phyloP scores from a whole-genome alignment of 2,797 vertebrate species.

The Rhinogobio ventralis region DNA sequence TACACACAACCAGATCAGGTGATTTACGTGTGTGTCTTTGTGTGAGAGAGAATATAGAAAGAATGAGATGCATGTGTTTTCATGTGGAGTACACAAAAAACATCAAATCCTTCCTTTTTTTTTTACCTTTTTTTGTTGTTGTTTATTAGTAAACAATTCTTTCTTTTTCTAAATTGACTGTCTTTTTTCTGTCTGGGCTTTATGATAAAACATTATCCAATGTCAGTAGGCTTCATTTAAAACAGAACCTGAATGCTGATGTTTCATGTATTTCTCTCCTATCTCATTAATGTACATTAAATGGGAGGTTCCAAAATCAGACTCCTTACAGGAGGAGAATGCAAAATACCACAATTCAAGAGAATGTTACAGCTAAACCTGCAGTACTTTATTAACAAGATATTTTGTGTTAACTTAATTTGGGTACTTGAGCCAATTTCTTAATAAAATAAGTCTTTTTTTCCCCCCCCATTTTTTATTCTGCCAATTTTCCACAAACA shows the following conservation, averaged over 20 bases:
- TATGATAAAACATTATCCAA: neutral
- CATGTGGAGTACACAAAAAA: neutral
- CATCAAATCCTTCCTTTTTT: conserved; percentile 33
- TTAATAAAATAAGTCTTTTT: neutral
- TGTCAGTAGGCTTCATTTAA: neutral
- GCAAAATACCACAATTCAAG: conserved; percentile 54
- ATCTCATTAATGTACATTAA: conserved; percentile 17
- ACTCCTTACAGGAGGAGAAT: conserved; percentile 63
- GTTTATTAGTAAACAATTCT: conserved; percentile 44
- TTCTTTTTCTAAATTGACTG: conserved; percentile 17
- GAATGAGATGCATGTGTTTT: conserved; percentile 6
- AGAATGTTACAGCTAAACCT: conserved; percentile 48
- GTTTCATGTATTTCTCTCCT: conserved; percentile 21
- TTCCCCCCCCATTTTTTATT: neutral
- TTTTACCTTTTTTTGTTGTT: conserved; percentile 38
- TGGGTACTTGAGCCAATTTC: neutral
- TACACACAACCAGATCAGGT: neutral
- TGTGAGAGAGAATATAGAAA: neutral
- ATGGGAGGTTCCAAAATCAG: conserved; percentile 55
- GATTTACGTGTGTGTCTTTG: neutral
- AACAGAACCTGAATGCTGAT: neutral
- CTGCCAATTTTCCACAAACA: neutral
- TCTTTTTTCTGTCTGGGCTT: conserved; percentile 12
- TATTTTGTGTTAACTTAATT: neutral
- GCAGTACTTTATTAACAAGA: neutral